Conservation (phyloP, 2,113 vertebrate genomes). For the Chloebia gouldiae region DNA sequence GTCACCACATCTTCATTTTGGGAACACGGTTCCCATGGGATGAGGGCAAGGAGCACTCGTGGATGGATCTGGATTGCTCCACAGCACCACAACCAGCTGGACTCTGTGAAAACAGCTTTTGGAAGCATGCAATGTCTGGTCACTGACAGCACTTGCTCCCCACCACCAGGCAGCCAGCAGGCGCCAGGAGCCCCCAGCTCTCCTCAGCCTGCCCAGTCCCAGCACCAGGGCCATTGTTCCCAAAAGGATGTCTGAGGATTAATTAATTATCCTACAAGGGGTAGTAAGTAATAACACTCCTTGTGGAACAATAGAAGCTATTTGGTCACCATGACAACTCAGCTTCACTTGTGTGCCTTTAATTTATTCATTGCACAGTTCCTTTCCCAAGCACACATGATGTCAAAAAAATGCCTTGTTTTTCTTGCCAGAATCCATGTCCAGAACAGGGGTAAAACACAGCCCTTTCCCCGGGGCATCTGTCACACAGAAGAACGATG, state of each 20-base stretch:
- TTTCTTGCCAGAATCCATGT: slow-evolving; percentile 29
- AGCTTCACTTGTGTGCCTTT: slow-evolving; percentile 46
- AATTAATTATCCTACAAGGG: slow-evolving; percentile 65
- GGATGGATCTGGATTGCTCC: not conserved
- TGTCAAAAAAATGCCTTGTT: slow-evolving; percentile 46
- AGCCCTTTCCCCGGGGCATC: not conserved
- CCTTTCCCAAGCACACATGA: not conserved
- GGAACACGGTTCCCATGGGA: not conserved
- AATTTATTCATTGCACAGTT: slow-evolving; percentile 60
- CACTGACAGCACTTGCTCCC: not conserved
- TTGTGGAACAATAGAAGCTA: slow-evolving; percentile 55
- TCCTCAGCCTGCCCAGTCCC: not conserved
- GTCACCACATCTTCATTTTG: not conserved
- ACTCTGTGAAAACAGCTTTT: not conserved
- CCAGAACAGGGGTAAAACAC: slow-evolving; percentile 3
- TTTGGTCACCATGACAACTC: slow-evolving; percentile 31
- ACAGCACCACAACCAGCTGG: not conserved
- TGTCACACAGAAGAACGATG: not conserved
- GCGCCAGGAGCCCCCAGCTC: not conserved
- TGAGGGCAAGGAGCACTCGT: not conserved
- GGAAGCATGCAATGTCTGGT: not conserved
- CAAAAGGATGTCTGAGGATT: slow-evolving; percentile 44
- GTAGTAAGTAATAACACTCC: slow-evolving; percentile 59
- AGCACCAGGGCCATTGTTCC: slow-evolving; percentile 21
- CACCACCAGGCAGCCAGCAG: not conserved